phyloP scores from a whole-genome alignment of 2,888 invertebrate species.

The Eristalinus sepulchralis region DNA sequence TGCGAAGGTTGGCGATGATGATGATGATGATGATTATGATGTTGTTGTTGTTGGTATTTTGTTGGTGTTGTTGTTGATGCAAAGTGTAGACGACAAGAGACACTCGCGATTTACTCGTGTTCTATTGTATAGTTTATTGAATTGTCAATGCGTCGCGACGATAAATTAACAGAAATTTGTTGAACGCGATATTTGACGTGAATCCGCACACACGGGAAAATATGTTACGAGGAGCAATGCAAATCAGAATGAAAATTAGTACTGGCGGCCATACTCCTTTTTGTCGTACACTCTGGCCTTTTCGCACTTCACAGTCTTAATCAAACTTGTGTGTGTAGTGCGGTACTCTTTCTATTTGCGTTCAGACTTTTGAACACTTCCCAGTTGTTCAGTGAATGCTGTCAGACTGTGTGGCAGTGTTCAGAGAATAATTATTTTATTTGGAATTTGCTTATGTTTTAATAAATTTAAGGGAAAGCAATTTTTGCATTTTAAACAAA shows the following conservation, averaged over 20 bases:
- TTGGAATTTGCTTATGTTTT: neutral
- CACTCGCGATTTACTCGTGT: slow-evolving; percentile 16
- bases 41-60: slow-evolving; percentile 28
- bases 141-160: neutral
- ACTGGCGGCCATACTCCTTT: slow-evolving; percentile 65
- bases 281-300: slow-evolving; percentile 14
- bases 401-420: neutral
- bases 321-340: neutral
- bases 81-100: slow-evolving; percentile 5
- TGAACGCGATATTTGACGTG: slow-evolving; percentile 49
- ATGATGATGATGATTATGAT: neutral
- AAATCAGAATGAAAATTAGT: slow-evolving; percentile 63
- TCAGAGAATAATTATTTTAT: neutral
- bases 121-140: slow-evolving; percentile 27
- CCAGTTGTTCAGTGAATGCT: neutral
- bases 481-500: too few relatives aligned
- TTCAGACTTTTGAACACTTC: neutral
- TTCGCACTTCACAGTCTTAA: slow-evolving; percentile 8
- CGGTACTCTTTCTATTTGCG: neutral
- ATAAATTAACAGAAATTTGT: slow-evolving; percentile 37
- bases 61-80: slow-evolving; percentile 20
- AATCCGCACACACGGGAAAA: slow-evolving; percentile 59
- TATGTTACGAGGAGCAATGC: slow-evolving; percentile 60
- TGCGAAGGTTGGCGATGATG: neutral
- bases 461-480: too few relatives aligned